A percentile compares a stretch with the other conserved stretches of the same genome.
phyloP scores from a whole-genome alignment of 92 coral and sea anemone genomes.

The Porites divaricata region DNA sequence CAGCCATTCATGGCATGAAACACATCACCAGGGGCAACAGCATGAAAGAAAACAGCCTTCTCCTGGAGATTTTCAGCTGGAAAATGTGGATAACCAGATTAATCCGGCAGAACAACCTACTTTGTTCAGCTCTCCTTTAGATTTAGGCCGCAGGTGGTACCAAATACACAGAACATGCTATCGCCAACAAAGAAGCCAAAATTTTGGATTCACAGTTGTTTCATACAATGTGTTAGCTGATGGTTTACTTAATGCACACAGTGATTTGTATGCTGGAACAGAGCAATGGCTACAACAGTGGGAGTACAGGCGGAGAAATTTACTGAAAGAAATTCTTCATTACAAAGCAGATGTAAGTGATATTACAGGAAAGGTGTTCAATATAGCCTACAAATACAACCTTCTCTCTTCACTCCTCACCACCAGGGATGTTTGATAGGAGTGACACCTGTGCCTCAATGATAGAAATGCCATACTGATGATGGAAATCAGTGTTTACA shows the following conservation, averaged over 20 bases:
- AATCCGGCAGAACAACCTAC: conserved; percentile 34
- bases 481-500: too few relatives aligned
- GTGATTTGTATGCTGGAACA: conserved; percentile 65
- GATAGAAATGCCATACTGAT: too few relatives aligned
- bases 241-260: conserved; percentile 69
- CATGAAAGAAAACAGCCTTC: neutral
- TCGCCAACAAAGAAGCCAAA: conserved; percentile 35
- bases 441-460: too few relatives aligned
- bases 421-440: too few relatives aligned
- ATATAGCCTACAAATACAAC: too few relatives aligned
- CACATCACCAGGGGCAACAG: neutral
- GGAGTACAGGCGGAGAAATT: conserved; percentile 91
- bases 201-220: conserved; percentile 73
- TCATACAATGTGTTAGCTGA: conserved; percentile 93
- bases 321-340: conserved; percentile 76
- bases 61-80: neutral
- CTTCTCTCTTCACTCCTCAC: too few relatives aligned
- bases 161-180: conserved; percentile 32
- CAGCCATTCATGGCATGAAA: neutral
- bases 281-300: conserved; percentile 72
- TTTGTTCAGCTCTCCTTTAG: conserved; percentile 29
- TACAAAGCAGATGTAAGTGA: conserved; percentile 94
- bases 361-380: neutral
- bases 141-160: conserved; percentile 61
- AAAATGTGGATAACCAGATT: neutral